Evolutionary conservation across 2,113 vertebrate species (phyloP).

Genomic region (Otolemur garnettii): DNA sequence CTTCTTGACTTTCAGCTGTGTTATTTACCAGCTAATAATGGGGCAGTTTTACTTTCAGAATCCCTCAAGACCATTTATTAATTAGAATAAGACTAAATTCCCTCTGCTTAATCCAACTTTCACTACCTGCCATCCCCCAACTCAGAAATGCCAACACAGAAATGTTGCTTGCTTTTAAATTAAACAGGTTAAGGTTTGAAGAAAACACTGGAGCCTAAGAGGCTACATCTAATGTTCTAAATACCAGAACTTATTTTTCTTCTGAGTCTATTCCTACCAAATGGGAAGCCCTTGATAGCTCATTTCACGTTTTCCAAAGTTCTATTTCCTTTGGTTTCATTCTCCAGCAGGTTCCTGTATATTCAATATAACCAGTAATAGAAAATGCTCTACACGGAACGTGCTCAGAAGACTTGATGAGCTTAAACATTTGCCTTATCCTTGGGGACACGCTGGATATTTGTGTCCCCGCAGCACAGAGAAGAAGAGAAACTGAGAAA

Average conservation of each 20-base stretch:
- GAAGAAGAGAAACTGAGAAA: conserved; percentile 32
- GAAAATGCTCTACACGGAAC: neutral
- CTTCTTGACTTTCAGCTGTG: neutral
- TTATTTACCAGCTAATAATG: conserved; percentile 2
- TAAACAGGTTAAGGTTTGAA: neutral
- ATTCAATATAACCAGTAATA: conserved; percentile 2
- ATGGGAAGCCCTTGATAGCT: neutral
- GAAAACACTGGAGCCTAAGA: neutral
- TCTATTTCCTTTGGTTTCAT: conserved; percentile 17
- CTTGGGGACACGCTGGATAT: neutral
- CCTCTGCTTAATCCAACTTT: neutral
- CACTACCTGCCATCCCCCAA: neutral
- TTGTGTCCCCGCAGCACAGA: neutral
- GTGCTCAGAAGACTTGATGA: conserved; percentile 24
- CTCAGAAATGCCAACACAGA: conserved; percentile 30
- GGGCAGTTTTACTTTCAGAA: neutral
- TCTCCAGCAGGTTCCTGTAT: neutral
- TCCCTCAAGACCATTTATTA: conserved; percentile 7
- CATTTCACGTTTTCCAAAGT: conserved; percentile 57
- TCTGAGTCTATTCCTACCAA: neutral
- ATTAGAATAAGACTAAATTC: neutral
- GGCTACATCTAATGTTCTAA: conserved; percentile 20
- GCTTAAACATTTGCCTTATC: conserved; percentile 8
- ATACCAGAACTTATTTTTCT: neutral
- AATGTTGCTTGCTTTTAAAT: conserved; percentile 35